Percentiles rank a stretch among this genome's conserved stretches.
These are phyloP conservation scores for Muscina levida DNA, from an alignment of 2,888 invertebrate genomes.

Conservation along the genomic window DNA sequence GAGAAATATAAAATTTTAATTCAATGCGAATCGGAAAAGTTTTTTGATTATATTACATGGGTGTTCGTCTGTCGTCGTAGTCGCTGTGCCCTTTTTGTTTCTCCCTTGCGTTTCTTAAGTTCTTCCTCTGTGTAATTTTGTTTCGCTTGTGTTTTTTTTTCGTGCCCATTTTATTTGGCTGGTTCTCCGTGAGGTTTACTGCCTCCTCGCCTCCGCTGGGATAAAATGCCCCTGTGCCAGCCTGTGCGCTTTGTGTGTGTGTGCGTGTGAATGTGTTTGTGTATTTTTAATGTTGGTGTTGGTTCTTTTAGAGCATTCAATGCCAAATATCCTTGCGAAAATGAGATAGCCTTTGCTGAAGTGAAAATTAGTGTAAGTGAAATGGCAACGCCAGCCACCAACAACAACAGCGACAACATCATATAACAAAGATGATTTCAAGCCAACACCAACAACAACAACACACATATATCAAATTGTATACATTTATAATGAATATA, in stretches of 20 bases:
- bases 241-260: constrained; percentile 28
- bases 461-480: too few relatives aligned
- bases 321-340: constrained; percentile 65
- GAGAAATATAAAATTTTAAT: background rate
- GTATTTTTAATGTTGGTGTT: constrained; percentile 42
- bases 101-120: background rate
- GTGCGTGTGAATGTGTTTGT: constrained; percentile 7
- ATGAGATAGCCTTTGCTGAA: constrained; percentile 51
- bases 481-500: too few relatives aligned
- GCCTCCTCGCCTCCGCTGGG: too few relatives aligned
- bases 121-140: constrained; percentile 30
- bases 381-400: constrained; percentile 33
- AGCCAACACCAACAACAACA: constrained; percentile 8
- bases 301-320: constrained; percentile 46
- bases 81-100: constrained; percentile 5
- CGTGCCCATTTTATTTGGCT: constrained; percentile 48
- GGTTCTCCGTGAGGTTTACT: constrained; percentile 50
- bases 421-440: constrained; percentile 36
- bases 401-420: constrained; percentile 16
- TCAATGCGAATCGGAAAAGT: constrained; percentile 31
- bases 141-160: constrained; percentile 21
- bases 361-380: constrained; percentile 36
- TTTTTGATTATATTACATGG: constrained; percentile 52
- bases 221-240: constrained; percentile 8
- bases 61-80: constrained; percentile 32